Conservation (phyloP, 2,888 invertebrate genomes). For the Bimastos eiseni region DNA sequence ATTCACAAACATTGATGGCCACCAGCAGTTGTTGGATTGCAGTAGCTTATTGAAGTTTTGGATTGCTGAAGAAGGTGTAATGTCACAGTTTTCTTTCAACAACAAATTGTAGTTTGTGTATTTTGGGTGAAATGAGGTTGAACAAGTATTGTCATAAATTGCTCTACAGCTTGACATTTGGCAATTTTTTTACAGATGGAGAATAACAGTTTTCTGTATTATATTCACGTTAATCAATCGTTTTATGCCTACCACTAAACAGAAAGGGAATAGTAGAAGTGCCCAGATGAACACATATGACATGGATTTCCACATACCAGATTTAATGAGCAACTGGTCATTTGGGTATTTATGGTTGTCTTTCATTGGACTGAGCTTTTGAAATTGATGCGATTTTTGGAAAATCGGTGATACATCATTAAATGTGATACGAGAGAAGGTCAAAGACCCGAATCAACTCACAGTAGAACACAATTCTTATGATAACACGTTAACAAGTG, state of each 20-base stretch:
- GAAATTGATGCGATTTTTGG: neutral
- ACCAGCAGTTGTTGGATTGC: too few relatives aligned
- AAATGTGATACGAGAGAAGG: neutral
- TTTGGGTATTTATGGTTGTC: neutral
- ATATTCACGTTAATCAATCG: neutral
- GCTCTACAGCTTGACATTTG: neutral
- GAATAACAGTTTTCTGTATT: neutral
- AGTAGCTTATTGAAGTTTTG: neutral
- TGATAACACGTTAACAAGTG: neutral
- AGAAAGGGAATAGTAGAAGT: neutral
- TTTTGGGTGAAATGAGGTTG: neutral
- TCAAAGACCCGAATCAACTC: neutral
- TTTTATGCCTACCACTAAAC: neutral
- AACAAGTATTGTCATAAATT: neutral
- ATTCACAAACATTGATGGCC: too few relatives aligned
- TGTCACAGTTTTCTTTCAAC: neutral
- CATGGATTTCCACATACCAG: neutral
- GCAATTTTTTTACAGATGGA: neutral
- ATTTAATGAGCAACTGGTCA: neutral
- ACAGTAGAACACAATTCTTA: neutral
- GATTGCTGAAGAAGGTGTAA: neutral
- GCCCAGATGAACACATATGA: neutral
- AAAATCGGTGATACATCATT: neutral
- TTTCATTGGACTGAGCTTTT: neutral
- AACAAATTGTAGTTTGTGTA: neutral